Evolutionary conservation across 2,113 vertebrate genomes (phyloP).

Genomic region (Regulus satrapa): DNA sequence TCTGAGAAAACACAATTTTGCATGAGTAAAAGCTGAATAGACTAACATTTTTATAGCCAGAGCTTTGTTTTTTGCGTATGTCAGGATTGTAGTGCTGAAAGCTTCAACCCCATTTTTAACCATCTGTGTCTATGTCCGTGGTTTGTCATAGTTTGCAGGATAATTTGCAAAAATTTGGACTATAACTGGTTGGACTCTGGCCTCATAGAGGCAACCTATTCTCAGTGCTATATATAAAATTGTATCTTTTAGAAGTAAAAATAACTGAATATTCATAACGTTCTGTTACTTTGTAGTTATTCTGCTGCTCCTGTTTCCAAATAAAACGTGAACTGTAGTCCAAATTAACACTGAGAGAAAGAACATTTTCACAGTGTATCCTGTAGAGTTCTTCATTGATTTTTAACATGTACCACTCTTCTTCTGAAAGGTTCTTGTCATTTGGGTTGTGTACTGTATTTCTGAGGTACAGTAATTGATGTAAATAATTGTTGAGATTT

Average conservation of each 20-base stretch:
- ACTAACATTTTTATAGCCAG: background rate
- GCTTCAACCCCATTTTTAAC: conserved; percentile 47
- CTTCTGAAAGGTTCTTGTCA: background rate
- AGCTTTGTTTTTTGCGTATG: background rate
- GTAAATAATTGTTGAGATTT: conserved; percentile 14
- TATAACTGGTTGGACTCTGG: conserved; percentile 56
- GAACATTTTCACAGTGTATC: conserved; percentile 57
- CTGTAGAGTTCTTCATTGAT: conserved; percentile 41
- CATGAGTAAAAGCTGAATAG: background rate
- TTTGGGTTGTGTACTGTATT: conserved; percentile 2
- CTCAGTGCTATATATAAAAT: conserved; percentile 64
- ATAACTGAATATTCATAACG: conserved; percentile 79
- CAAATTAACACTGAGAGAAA: conserved; percentile 65
- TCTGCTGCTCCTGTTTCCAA: conserved; percentile 66
- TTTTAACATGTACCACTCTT: background rate
- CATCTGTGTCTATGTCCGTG: conserved; percentile 30
- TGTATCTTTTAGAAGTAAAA: conserved; percentile 68
- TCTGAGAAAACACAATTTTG: background rate
- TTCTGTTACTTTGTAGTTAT: conserved; percentile 72
- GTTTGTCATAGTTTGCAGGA: conserved; percentile 35
- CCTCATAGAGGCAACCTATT: conserved; percentile 65
- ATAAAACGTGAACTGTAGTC: conserved; percentile 68
- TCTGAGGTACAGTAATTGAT: conserved; percentile 1
- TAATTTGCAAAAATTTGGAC: conserved; percentile 63
- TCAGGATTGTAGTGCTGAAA: background rate